Base-by-base conservation (phyloP, 2,113 vertebrate species). In the Trinectes maculatus region DNA sequence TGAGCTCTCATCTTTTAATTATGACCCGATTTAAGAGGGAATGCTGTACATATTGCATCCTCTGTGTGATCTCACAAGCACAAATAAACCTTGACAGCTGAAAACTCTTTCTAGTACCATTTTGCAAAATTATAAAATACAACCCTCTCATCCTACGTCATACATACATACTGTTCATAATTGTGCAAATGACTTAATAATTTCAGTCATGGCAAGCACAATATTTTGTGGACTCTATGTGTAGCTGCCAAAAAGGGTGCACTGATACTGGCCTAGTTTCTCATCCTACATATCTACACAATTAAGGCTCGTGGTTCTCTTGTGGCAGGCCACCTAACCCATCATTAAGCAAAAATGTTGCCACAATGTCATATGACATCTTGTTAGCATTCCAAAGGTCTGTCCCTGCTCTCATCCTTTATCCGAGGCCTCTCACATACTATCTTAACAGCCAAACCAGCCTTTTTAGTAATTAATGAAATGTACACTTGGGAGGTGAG, bases 301-400 rank as follows among this genome's bases (percentile, higher is more conserved):
- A 87, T 89, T 89, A 83, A 85, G 61, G 77, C 80, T 76, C 68
- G 29, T 5, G 65, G 75, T 80, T 87, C 26, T 69, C 81, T 76
- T 1, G 47, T 90, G 85, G 88, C 87, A 85, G 87, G 89, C 86
- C 89, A 89, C 87, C 85, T 86, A 86, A 71, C 71, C 83, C 83
- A 85, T 90, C 85, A 79, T 88, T 91, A 91, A 80, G 85, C 60
- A 58, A 42, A 83, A 72, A 77, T 29, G 68, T 39, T 15, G 61
- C 85, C 87, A 84, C 88, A 74, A 82, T 87, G 83, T 85, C 69
- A 26, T 62, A 64, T 3, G 56, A 84, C 67, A 51, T 65, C 87
- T 82, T 82, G 82, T 90, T 90, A 82, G 86, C 91, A 92, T 91
- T 90, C 91, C 89, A 92, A 91, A 91, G 85, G 80, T 72, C 61